A percentile compares a stretch with the other conserved stretches of the same genome.
These are phyloP conservation scores for Crocidura indochinensis DNA, from an alignment of 2,797 vertebrate species.

Conservation along the genomic window DNA sequence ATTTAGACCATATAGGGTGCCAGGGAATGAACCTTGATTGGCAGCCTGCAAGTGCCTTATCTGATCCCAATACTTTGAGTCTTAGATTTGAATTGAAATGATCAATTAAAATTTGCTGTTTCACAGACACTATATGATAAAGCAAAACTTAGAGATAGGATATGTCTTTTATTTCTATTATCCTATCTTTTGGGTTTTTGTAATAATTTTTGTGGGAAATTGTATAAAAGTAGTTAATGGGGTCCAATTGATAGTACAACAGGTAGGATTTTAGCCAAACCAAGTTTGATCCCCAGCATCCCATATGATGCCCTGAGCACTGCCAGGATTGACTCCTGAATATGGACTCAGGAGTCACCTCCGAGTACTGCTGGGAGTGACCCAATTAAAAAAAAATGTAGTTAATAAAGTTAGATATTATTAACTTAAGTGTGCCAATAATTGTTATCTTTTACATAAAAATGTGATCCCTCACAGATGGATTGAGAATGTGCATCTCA, in stretches of 20 bases:
- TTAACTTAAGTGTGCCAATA: too few species aligned
- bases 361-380: too few species aligned
- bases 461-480: not conserved
- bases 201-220: not conserved
- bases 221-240: not conserved
- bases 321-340: too few species aligned
- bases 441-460: not conserved
- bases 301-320: too few species aligned
- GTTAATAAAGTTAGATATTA: not conserved
- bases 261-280: too few species aligned
- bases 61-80: not conserved
- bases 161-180: not conserved
- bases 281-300: too few species aligned
- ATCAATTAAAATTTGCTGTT: conserved; percentile 5
- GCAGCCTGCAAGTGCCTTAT: too few species aligned
- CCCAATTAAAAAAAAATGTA: too few species aligned
- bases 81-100: conserved; percentile 18
- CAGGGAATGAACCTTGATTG: too few species aligned
- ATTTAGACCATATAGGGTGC: too few species aligned
- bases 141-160: not conserved
- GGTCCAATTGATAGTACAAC: too few species aligned
- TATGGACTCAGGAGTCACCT: too few species aligned
- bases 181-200: not conserved
- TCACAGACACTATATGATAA: not conserved
- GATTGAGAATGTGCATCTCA: not conserved